Base-by-base conservation (phyloP, 2,888 invertebrate species). In the Abscondita cerata region DNA sequence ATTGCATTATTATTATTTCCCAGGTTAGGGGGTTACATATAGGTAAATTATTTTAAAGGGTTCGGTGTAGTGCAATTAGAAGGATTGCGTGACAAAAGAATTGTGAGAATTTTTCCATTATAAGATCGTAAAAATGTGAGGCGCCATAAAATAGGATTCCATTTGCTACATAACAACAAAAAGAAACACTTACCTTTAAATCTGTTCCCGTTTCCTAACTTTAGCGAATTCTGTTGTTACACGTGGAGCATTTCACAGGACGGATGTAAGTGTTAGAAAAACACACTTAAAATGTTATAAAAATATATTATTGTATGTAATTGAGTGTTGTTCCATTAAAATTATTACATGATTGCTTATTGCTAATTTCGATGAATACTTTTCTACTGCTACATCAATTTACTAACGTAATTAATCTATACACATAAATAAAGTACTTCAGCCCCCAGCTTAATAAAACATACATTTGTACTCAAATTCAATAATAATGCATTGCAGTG, bases 1-100 rank as follows among this genome's bases (percentile, higher is more conserved):
- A 76, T 76, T 76, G 73, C 73, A 68, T 71, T 25, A 25, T 25
- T 69, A 73, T 72, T 72, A 68, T 70, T 71, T 71, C 71, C 68
- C 70, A 71, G 68, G 71, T 69, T 68, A 61, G 59, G 66, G 71
- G 70, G 20, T 20, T 33, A 31, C 31, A 52, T 25, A 51, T 47
- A 59, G 55, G 59, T 60, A 64, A 60, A 64, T 64, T 64, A 55
- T 52, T 46, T 41, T 41, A 60, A 64, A 59, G 64, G 64, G 64
- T 64, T 64, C 52, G 59, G 59, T 59, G 46, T 46, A 47, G 25
- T 19, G 53, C 48, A 50, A 57, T 58, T 58, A 59, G 40, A 53
- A n/a, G 50, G 53, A 52, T 53, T 15, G 33, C 48, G 12, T 31
- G 46, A 25, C 47, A 52, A 19, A 51, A 57, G 41, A 58, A 58